Evolutionary conservation across 2,888 invertebrate genomes (phyloP), one percentile per base, ranked within the genome.

Genomic region (Matsumyia berberina): DNA sequence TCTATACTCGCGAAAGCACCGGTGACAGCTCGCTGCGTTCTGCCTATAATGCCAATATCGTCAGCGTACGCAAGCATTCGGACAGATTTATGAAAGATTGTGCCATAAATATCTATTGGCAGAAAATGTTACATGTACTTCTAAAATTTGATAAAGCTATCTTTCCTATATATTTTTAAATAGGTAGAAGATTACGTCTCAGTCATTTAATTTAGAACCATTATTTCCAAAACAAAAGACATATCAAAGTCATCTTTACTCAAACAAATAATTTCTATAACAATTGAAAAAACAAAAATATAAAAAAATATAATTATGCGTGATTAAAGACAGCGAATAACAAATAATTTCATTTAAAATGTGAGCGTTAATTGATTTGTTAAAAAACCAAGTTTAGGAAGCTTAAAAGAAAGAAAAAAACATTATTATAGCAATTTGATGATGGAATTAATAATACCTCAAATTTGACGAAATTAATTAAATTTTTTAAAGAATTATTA

Each of bases 321-420:
- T 86, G 86, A 86, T 86, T 77, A 31, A 72, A 67, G 46, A 86
- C 86, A 86, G 86, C 86, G 86, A 86, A 86, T 70, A 80, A 58
- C 33, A 64, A 67, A 49, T 39, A 37, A 64, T 62, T 55, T 66
- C 44, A 70, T 72, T 67, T 19, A 53, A 77, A 46, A 46, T 42
- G 31, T 67, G 39, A 74, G 37, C 31, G 15, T 55, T 60, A 44
- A 62, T 69, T 81, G 9, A 64, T 64, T 77, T 55, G 78, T 70
- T 31, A 31, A 51, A 33, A 19, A 67, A 64, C 24, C 31, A 64
- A 42, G 37, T 73, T 77, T 46, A 69, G 60, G 15, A 72, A 64
- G 57, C 66, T 60, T 67, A 73, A 79, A 66, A 31, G 29, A 55
- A 67, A 42, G 29, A 33, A 29, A 19, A 49, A 53, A 64, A n/a